Percentiles rank a stretch among this genome's conserved stretches.
Evolutionary conservation across 1,140 invertebrate species (phyloP).

Genomic region (Whitmania pigra): DNA sequence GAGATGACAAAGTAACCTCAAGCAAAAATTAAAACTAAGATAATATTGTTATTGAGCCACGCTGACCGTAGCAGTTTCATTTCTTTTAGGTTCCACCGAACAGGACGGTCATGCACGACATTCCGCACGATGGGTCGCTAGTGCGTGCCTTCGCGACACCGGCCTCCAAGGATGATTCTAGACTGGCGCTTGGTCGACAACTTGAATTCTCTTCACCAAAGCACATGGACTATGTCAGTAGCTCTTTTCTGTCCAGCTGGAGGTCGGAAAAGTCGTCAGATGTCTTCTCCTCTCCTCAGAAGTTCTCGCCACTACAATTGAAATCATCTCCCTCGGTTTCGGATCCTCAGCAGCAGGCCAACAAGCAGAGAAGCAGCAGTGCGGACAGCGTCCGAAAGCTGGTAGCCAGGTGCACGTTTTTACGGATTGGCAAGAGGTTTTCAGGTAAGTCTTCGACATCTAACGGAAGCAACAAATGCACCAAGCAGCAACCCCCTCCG

Average conservation of each 20-base stretch:
- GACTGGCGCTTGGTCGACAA: not conserved
- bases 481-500: not conserved
- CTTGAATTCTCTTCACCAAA: not conserved
- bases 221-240: slow-evolving; percentile 8
- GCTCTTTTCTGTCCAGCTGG: slow-evolving; percentile 11
- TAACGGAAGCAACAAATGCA: not conserved
- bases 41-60: too few relatives aligned
- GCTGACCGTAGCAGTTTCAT: too few relatives aligned
- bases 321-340: not conserved
- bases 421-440: slow-evolving; percentile 10
- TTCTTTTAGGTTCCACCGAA: slow-evolving; percentile 9
- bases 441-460: not conserved
- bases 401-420: slow-evolving; percentile 3
- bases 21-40: too few relatives aligned
- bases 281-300: not conserved
- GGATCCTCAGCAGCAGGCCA: not conserved
- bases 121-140: not conserved
- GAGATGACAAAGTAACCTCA: too few relatives aligned
- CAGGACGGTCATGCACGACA: slow-evolving; percentile 14
- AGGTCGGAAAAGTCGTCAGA: too few relatives aligned
- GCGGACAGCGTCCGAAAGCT: slow-evolving; percentile 14
- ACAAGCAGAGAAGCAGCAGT: slow-evolving; percentile 15
- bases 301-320: not conserved
- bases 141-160: not conserved
- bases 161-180: not conserved